These are phyloP conservation scores for Osmerus eperlanus DNA, from an alignment of 2,113 vertebrate genomes.

Conservation along the genomic window DNA sequence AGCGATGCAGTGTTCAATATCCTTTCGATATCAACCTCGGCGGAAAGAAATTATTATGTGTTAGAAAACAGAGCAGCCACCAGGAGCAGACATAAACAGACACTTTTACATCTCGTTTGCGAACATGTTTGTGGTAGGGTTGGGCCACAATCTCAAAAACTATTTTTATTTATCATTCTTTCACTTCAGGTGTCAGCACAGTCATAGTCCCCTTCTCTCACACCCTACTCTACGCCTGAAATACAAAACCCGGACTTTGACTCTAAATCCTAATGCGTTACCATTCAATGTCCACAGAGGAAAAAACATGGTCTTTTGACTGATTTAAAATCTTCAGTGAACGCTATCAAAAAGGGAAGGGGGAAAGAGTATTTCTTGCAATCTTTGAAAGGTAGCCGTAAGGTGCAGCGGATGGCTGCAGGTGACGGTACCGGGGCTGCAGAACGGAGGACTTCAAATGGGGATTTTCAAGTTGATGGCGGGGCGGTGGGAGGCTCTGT, in stretches of 20 bases:
- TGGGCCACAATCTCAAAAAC: too few species aligned
- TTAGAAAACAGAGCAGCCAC: too few species aligned
- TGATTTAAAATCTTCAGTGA: not conserved
- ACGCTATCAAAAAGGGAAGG: not conserved
- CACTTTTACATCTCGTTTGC: too few species aligned
- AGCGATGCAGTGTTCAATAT: too few species aligned
- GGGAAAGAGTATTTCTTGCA: too few species aligned
- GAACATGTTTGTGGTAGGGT: too few species aligned
- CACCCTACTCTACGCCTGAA: slow-evolving; percentile 6
- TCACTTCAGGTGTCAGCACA: slow-evolving; percentile 36
- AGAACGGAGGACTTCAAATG: slow-evolving; percentile 47
- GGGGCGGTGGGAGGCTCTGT: slow-evolving; percentile 50
- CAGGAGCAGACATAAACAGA: too few species aligned
- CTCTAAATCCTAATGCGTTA: not conserved
- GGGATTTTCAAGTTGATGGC: slow-evolving; percentile 63
- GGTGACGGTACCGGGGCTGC: slow-evolving; percentile 7
- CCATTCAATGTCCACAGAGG: not conserved
- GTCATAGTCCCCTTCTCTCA: slow-evolving; percentile 43
- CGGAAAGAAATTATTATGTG: too few species aligned
- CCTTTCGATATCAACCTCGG: too few species aligned
- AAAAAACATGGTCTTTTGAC: not conserved
- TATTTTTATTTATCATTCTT: slow-evolving; percentile 16
- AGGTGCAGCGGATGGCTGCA: not conserved
- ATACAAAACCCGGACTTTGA: too few species aligned
- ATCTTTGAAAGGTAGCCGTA: too few species aligned